Evolutionary conservation across 1,140 invertebrate species (phyloP), one percentile per base, ranked within the genome.

Genomic region (Nylanderia fulva): DNA sequence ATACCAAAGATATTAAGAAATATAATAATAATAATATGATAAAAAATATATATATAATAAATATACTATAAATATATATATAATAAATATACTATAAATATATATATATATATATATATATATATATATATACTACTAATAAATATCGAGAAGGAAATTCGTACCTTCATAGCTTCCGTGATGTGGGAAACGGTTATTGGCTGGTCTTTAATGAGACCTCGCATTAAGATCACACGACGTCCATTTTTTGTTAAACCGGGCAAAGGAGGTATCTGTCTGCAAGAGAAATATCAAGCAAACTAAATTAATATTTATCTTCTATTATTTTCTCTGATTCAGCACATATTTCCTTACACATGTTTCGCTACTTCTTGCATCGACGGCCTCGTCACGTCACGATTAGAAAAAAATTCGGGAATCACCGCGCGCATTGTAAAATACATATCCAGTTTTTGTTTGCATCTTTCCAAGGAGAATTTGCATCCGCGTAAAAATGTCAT

Each of bases 361-460:
- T 96, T 96, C 39, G 96, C 91, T 61, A 98, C 96, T 79, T 97
- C 96, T 91, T 96, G 95, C 24, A 98, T 93, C 90, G 98, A 97
- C 0, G 96, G 96, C 24, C 95, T 95, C 9, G 94, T 96, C 68
- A 98, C 95, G 88, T 98, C 97, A 27, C 97, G 95, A 91, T 98
- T 97, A 58, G 95, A 94, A 92, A 98, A 98, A 93, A 98, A 98
- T 92, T 98, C 98, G 0, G 98, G 98, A 24, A 97, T 96, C 0
- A 97, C 96, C 9, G 97, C 96, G 36, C 97, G 95, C 97, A 98
- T 98, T 18, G 98, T 97, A 91, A 97, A 97, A 92, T 97, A 97
- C 94, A 97, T 97, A 92, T 98, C 98, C 61, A 98, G 91, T 94
- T 98, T 98, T 87, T 95, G 95, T 93, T 98, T 98, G 24, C 96